Evolutionary conservation across 2,113 vertebrate genomes (phyloP), one percentile per base, ranked within the genome.

Genomic region (Arvicanthis niloticus): DNA sequence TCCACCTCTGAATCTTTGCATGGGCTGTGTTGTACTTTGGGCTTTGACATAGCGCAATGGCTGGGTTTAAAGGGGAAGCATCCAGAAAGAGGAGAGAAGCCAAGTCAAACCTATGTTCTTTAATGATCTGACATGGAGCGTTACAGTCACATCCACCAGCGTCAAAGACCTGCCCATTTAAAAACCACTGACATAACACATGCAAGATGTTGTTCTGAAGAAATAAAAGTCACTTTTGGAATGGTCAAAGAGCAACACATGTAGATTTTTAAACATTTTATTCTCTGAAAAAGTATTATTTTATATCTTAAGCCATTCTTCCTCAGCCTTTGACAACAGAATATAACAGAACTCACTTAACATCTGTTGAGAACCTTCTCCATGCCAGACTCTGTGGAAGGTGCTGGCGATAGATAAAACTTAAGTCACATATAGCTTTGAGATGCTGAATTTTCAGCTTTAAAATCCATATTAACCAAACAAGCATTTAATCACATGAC

Each of bases 291-390:
- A 51, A 97, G 56, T 96, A 97, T 84, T 78, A 86, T 68, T 26
- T 37, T 67, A 89, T 68, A 94, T 89, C 51, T 85, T 42, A 89
- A 97, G 75, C 73, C 62, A 96, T 97, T 95, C 95, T 96, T 93
- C 77, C 86, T 89, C 81, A 95, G 72, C 58, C 60, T 96, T 96
- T 96, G 95, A 96, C 91, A 97, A 95, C 96, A 92, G 93, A 96
- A 84, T 95, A 80, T 87, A 96, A 97, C 93, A 95, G 93, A 97
- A 97, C 95, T 93, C 82, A 96, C 89, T 95, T 95, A 97, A 95
- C 96, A 97, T 97, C 97, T 96, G 96, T 76, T 96, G 92, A 97
- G 82, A n/a, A 70, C 91, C 48, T 95, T 97, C 95, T 94, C 62
- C 42, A 70, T 95, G 96, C 95, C 97, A 97, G 92, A 97, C 51